Evolutionary conservation across 2,888 invertebrate genomes (phyloP), one percentile per base, ranked within the genome.

Genomic region (Helleia helle): DNA sequence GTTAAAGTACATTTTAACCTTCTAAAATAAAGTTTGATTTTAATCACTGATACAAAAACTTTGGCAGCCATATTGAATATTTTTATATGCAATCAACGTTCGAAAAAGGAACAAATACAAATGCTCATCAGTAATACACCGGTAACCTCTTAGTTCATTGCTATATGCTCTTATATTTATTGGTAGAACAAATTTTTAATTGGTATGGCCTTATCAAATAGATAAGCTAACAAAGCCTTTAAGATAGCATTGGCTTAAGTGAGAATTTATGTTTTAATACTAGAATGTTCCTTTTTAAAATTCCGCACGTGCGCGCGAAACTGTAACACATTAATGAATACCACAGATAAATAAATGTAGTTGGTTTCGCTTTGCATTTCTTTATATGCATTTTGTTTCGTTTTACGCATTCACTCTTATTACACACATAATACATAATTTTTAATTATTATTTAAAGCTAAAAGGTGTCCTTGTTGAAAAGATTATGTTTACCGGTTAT

Each of bases 231-330:
- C 76, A 76, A 72, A 68, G 57, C 65, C 53, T 45, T 50, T 49
- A 27, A 56, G 50, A 65, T 71, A 73, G 66, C 58, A 42, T 46
- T 38, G 43, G 51, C 18, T 58, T 72, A 75, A 80, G 76, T 77
- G 77, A 73, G 63, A 74, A 79, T 75, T 69, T 74, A 74, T 79
- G 77, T 79, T 69, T 63, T 58, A 54, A 55, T 56, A 53, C 43
- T 46, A 37, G 31, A 40, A 26, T 43, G 47, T 39, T 45, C 38
- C 40, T 42, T 54, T 58, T 55, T 54, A 52, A 43, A 38, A 51
- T 48, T 48, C 44, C 41, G n/a, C n/a, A 31, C 36, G 25, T 41
- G 44, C 42, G 46, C 25, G 29, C 14, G 13, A 13, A 40, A 27
- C 17, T 42, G 38, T 40, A 37, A 22, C 28, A 31, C 38, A 40